These are phyloP conservation scores for Taeniopygia guttata DNA, from an alignment of 2,797 vertebrate genomes.

Conservation along the genomic window DNA sequence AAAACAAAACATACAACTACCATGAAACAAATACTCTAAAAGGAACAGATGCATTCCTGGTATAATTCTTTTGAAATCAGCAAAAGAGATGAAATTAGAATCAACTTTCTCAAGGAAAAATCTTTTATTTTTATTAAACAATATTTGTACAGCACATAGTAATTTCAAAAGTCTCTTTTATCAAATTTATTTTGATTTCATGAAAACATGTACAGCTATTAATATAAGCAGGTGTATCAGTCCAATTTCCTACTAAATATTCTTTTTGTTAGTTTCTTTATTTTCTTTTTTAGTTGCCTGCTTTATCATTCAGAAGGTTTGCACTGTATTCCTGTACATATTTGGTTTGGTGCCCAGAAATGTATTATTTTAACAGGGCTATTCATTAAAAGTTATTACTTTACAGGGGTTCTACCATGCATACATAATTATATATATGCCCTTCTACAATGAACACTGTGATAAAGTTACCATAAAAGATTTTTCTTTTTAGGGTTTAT, in stretches of 20 bases:
- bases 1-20: neutral
- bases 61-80: neutral
- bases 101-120: neutral
- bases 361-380: conserved; percentile 64
- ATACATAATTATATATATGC: conserved; percentile 39
- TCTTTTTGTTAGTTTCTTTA: conserved; percentile 22
- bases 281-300: conserved; percentile 36
- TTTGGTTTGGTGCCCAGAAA: conserved; percentile 68
- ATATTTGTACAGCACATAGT: neutral
- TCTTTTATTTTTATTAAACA: neutral
- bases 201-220: neutral
- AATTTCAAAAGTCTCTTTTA: neutral
- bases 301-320: conserved; percentile 52
- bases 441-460: neutral
- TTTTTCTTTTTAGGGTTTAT: neutral
- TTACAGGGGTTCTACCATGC: neutral
- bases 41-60: neutral
- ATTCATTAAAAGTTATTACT: conserved; percentile 63
- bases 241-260: neutral
- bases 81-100: neutral
- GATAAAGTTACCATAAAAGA: neutral
- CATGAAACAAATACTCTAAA: neutral
- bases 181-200: conserved; percentile 24
- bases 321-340: conserved; percentile 51
- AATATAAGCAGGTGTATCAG: neutral